Evolutionary conservation across 2,888 invertebrate species (phyloP).

Genomic region (Crepidodera aurea): DNA sequence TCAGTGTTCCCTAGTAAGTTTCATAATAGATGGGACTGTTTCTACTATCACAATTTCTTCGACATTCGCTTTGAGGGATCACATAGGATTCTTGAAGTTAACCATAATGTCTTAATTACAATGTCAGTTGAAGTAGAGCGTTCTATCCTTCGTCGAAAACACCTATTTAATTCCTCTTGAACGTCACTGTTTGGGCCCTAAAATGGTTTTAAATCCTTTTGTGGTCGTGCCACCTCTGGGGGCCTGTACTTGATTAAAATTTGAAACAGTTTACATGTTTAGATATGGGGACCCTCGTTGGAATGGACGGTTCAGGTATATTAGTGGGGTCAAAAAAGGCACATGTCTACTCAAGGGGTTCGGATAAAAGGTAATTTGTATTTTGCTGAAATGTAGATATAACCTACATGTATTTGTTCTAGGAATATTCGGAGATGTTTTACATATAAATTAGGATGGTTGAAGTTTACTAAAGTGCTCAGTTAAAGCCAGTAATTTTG

Average conservation of each 20-base stretch:
- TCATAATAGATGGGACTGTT: too few species aligned
- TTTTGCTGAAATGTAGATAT: slow-evolving; percentile 9
- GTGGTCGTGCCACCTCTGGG: slow-evolving; percentile 12
- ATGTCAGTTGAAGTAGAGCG: too few species aligned
- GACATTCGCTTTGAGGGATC: too few species aligned
- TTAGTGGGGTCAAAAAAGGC: slow-evolving; percentile 23
- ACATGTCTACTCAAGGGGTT: background rate
- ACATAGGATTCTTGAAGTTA: too few species aligned
- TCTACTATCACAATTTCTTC: too few species aligned
- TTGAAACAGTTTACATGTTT: slow-evolving; percentile 21
- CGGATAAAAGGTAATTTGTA: slow-evolving; percentile 21
- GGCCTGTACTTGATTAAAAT: slow-evolving; percentile 19
- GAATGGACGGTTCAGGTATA: slow-evolving; percentile 22
- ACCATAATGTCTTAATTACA: too few species aligned
- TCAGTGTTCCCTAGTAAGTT: too few species aligned
- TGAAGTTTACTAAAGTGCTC: background rate
- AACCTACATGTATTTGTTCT: background rate
- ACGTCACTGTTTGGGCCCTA: background rate
- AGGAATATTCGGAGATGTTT: slow-evolving; percentile 1
- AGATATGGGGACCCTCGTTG: slow-evolving; percentile 10
- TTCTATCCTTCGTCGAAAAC: too few species aligned
- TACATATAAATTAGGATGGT: slow-evolving; percentile 8
- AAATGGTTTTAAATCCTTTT: slow-evolving; percentile 16
- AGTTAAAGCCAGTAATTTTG: too few species aligned
- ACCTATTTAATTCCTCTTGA: too few species aligned